Conservation (phyloP, 2,888 invertebrate genomes). For the Chrysolina oricalcia region DNA sequence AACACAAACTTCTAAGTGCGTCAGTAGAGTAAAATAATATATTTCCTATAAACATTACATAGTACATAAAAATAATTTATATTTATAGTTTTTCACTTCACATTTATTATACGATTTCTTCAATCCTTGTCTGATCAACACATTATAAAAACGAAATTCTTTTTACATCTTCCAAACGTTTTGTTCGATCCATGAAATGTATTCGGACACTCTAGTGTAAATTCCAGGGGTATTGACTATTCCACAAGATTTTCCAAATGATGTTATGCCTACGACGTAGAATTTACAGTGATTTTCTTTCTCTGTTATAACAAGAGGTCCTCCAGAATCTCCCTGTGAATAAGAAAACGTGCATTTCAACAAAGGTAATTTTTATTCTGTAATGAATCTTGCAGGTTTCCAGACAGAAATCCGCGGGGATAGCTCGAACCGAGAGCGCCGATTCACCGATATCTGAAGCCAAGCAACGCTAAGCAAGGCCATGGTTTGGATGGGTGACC, state of each 20-base stretch:
- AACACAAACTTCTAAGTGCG: too few species aligned
- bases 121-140: not conserved
- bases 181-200: conserved; percentile 76
- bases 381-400: too few species aligned
- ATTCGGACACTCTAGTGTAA: conserved; percentile 76
- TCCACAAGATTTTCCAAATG: conserved; percentile 76
- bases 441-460: too few species aligned
- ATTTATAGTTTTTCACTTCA: not conserved
- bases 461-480: too few species aligned
- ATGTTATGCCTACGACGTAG: conserved; percentile 76
- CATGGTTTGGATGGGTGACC: too few species aligned
- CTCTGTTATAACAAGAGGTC: conserved; percentile 77
- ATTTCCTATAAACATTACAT: not conserved
- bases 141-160: not conserved
- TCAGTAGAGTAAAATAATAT: not conserved
- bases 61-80: not conserved
- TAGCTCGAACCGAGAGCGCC: too few species aligned
- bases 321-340: conserved; percentile 83
- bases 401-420: too few species aligned
- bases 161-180: conserved; percentile 72
- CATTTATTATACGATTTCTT: not conserved
- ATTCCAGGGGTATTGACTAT: conserved; percentile 73
- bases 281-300: conserved; percentile 75
- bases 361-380: too few species aligned
- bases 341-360: conserved; percentile 12